Conservation (phyloP, 2,888 invertebrate species). For the Tetrapedia diversipes region DNA sequence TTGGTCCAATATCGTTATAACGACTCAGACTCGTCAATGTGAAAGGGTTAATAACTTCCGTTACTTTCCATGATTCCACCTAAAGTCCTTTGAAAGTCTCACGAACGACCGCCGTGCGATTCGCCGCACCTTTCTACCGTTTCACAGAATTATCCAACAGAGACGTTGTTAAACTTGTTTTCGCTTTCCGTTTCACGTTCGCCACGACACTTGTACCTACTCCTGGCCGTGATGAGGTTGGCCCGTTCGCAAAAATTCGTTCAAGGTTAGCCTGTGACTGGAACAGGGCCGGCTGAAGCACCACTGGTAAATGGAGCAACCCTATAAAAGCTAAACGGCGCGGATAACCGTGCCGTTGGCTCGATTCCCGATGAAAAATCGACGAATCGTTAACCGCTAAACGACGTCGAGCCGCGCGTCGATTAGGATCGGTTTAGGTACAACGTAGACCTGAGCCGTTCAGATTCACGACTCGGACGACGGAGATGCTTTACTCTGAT, state of each 20-base stretch:
- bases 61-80: neutral
- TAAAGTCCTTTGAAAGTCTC: neutral
- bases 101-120: too few species aligned
- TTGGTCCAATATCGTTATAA: too few species aligned
- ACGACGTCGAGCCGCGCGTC: conserved; percentile 56
- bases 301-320: conserved; percentile 75
- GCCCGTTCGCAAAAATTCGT: too few species aligned
- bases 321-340: conserved; percentile 75
- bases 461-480: neutral
- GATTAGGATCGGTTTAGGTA: conserved; percentile 31
- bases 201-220: too few species aligned
- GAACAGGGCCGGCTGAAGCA: conserved; percentile 25
- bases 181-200: too few species aligned
- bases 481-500: neutral
- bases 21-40: too few species aligned
- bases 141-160: too few species aligned
- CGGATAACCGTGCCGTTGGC: conserved; percentile 65
- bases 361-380: conserved; percentile 56
- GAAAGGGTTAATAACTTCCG: conserved; percentile 27
- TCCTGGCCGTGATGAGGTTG: too few species aligned
- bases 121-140: too few species aligned
- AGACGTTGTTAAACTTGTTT: too few species aligned
- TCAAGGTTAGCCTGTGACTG: conserved; percentile 34
- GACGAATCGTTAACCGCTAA: conserved; percentile 69
- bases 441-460: neutral